phyloP scores from a whole-genome alignment of 2,113 vertebrate species.

The Bos taurus region ARS-UCD2.0 NC_037344.1:51611501-51612000 shows the following conservation, averaged over 20 bases:
- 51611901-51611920: background rate
- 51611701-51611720: rapidly evolving
- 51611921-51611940: no score
- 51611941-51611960: no score
- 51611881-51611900: background rate
- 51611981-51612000: no score
- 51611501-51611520: background rate
- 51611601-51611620: background rate
- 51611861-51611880: background rate
- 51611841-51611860: background rate
- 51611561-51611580: background rate
- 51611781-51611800: background rate
- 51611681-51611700: background rate
- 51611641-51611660: background rate
- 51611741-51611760: background rate
- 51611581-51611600: background rate
- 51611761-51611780: background rate
- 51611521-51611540: background rate
- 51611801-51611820: background rate
- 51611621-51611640: background rate
- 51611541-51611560: background rate
- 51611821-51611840: background rate
- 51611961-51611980: no score
- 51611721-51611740: background rate
- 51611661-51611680: background rate